Evolutionary conservation across 2,888 invertebrate genomes (phyloP), one percentile per base, ranked within the genome.

Genomic region (Tortrix viridana): DNA sequence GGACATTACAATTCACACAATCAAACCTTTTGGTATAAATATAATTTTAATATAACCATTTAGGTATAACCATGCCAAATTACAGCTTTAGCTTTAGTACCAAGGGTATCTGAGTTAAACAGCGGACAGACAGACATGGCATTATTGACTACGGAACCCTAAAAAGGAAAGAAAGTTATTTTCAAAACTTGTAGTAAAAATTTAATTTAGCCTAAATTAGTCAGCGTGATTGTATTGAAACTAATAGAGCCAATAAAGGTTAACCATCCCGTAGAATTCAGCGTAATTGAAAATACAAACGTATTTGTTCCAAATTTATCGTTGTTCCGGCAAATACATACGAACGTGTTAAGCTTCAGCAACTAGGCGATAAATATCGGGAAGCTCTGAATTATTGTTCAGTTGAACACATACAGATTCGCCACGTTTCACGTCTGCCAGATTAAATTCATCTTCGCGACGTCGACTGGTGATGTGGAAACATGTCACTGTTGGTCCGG

Each of bases 361-460:
- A 80, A 83, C 81, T 77, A 77, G 74, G 81, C 84, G 72, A 85
- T 85, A 86, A 86, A 86, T 86, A 86, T 86, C 76, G 85, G 76
- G 71, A 74, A 74, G 73, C 80, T 69, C 73, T 85, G 85, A 86
- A 74, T 85, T 84, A 86, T 84, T 71, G 81, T 68, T 74, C 68
- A 72, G 80, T 82, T 81, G 68, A 70, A 74, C 73, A 77, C 71
- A 71, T 70, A 77, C 77, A 76, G 79, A 82, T 81, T 81, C 76
- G 75, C 73, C 74, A 69, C 65, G 74, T 47, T 69, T 70, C 72
- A 72, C 74, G 74, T 71, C 69, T 48, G 60, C 54, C 60, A 60
- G 53, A 47, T 38, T 48, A 47, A 19, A 59, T 59, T 32, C 32
- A 44, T 59, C 50, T 56, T 50, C 47, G 32, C 50, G 50, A 50